These are phyloP conservation scores for Aradus depressus DNA, from an alignment of 2,888 invertebrate species.

Conservation along the genomic window DNA sequence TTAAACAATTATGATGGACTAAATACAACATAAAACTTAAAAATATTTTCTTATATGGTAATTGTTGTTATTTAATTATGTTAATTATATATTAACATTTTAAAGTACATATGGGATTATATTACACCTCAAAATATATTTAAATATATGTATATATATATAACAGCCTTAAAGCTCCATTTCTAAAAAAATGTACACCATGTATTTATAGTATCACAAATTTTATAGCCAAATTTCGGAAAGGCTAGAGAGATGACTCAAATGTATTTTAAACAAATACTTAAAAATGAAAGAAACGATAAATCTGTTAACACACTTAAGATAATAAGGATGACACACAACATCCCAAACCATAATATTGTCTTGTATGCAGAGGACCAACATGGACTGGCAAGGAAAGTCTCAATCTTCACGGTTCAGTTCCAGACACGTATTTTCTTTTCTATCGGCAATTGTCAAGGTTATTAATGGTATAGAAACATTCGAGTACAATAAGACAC, in stretches of 20 bases:
- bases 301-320: no score
- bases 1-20: constrained; percentile 11
- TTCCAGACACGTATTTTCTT: no score
- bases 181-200: constrained; percentile 15
- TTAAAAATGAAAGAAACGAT: no score
- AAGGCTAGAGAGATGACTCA: constrained; percentile 18
- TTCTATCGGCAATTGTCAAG: no score
- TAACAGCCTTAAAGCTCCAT: constrained; percentile 26
- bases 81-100: constrained; percentile 8
- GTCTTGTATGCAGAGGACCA: no score
- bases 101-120: not conserved
- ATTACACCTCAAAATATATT: constrained; percentile 18
- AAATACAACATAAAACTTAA: constrained; percentile 9
- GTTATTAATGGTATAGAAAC: no score
- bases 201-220: constrained; percentile 20
- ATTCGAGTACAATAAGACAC: no score
- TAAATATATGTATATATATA: no score
- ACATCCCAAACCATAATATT: no score
- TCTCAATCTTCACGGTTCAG: no score
- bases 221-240: constrained; percentile 17
- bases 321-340: no score
- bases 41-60: constrained; percentile 8
- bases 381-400: no score
- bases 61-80: not conserved
- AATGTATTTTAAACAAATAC: constrained; percentile 15